A percentile compares a stretch with the other conserved stretches of the same genome.
Evolutionary conservation across 92 coral and sea anemone genomes (phyloP).

Genomic region (Metridium senile): DNA sequence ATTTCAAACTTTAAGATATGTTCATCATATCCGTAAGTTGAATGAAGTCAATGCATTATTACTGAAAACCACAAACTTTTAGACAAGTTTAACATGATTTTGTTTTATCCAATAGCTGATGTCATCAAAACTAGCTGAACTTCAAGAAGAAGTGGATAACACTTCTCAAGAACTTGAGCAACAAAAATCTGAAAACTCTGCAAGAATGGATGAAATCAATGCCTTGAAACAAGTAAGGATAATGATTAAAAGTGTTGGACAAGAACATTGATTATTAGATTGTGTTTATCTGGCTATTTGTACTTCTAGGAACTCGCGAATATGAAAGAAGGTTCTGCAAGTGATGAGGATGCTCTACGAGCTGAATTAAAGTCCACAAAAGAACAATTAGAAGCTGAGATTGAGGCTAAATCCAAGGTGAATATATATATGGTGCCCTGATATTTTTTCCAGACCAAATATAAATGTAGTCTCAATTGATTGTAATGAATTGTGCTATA

Average conservation of each 20-base stretch:
- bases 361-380: conserved; percentile 82
- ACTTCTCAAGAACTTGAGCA: conserved; percentile 70
- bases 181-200: conserved; percentile 70
- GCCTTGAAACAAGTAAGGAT: conserved; percentile 75
- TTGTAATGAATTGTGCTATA: background rate
- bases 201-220: conserved; percentile 72
- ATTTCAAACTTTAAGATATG: too few relatives aligned
- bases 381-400: conserved; percentile 77
- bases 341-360: conserved; percentile 71
- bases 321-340: conserved; percentile 80
- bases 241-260: too few relatives aligned
- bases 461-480: too few relatives aligned
- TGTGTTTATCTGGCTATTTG: too few relatives aligned
- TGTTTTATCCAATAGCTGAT: too few relatives aligned
- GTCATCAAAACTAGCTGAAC: conserved; percentile 64
- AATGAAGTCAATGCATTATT: too few relatives aligned
- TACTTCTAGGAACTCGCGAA: conserved; percentile 78
- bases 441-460: too few relatives aligned
- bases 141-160: conserved; percentile 73
- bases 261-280: too few relatives aligned
- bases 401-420: conserved; percentile 74
- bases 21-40: too few relatives aligned
- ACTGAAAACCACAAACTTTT: too few relatives aligned
- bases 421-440: too few relatives aligned
- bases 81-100: too few relatives aligned